phyloP scores from a whole-genome alignment of 1,140 invertebrate genomes.

The Heliothis virescens region DNA sequence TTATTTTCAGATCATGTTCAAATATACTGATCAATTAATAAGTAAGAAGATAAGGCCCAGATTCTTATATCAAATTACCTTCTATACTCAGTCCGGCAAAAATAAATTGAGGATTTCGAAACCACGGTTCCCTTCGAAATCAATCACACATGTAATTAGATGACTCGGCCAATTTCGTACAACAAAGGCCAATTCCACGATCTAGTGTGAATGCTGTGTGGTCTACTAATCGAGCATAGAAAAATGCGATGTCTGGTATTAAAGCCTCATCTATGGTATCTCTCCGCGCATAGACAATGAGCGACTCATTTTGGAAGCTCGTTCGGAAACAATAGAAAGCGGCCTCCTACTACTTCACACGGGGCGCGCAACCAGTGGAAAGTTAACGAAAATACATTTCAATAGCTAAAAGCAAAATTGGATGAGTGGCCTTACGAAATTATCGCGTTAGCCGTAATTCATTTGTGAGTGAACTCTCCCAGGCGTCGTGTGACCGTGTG shows the following conservation, averaged over 20 bases:
- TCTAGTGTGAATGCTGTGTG: conserved; percentile 65
- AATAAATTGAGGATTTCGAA: background rate
- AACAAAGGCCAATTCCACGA: conserved; percentile 71
- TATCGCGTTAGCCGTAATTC: conserved; percentile 78
- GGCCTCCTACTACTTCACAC: conserved; percentile 68
- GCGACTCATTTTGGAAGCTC: conserved; percentile 62
- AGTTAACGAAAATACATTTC: conserved; percentile 83
- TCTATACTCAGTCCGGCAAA: background rate
- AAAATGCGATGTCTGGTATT: conserved; percentile 74
- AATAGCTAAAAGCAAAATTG: conserved; percentile 78
- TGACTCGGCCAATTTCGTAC: conserved; percentile 53
- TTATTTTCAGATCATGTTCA: no score
- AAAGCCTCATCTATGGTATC: conserved; percentile 66
- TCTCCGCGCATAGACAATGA: conserved; percentile 73
- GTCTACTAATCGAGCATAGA: conserved; percentile 67
- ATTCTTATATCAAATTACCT: background rate
- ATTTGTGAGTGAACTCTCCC: conserved; percentile 76
- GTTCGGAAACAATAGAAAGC: conserved; percentile 74
- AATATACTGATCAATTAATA: no score
- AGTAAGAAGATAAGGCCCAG: background rate
- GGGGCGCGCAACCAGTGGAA: conserved; percentile 70
- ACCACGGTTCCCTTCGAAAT: conserved; percentile 25
- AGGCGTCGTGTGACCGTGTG: conserved; percentile 70
- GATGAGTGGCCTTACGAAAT: conserved; percentile 74
- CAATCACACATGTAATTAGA: conserved; percentile 57